Base-by-base conservation (phyloP, 2,797 vertebrate genomes). In the Girardinus metallicus region DNA sequence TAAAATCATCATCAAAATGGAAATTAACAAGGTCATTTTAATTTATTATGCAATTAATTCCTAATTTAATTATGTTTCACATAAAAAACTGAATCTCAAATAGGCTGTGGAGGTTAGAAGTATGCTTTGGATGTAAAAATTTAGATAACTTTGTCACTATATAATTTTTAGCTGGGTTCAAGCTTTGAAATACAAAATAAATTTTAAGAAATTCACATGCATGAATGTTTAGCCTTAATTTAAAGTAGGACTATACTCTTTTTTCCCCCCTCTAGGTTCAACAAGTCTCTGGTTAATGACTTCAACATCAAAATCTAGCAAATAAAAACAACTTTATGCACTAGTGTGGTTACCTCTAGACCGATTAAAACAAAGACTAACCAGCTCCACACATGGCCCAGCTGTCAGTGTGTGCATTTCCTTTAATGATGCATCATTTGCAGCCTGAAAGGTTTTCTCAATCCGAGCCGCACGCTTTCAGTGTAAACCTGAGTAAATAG, bases 341-440 rank as follows among this genome's bases (percentile, higher is more conserved):
- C 5, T 10, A 74, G 34, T 55, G 57, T 15, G 15, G 3, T 43
- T 44, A 31, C 3, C 46, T 55, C 47, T 43, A 47, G 31, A 39
- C 13, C 31, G 41, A 5, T 51, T 41, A n/a, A 41, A 44, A 43
- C 23, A 44, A 68, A 86, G 70, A 68, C 15, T 79, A 77, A 72
- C 11, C 57, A 78, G 85, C 74, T 83, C 39, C 15, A 44, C 70
- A 60, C 75, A 78, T 15, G 46, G 36, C 79, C 72, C 86, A 86
- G 80, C 83, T 91, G 91, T 87, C 82, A 86, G 46, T 71, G 87
- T 78, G 76, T 85, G 80, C 84, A 73, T 92, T 92, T 87, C 82
- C 78, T 85, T 85, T 81, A 75, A 82, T 79, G 87, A 81, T 82
- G 85, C 84, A 76, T 76, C 84, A 75, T 80, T 68, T 41, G 46